Percentiles rank a stretch among this genome's conserved stretches.
phyloP scores from a whole-genome alignment of 1,140 invertebrate genomes.

The Lepidurus packardi region DNA sequence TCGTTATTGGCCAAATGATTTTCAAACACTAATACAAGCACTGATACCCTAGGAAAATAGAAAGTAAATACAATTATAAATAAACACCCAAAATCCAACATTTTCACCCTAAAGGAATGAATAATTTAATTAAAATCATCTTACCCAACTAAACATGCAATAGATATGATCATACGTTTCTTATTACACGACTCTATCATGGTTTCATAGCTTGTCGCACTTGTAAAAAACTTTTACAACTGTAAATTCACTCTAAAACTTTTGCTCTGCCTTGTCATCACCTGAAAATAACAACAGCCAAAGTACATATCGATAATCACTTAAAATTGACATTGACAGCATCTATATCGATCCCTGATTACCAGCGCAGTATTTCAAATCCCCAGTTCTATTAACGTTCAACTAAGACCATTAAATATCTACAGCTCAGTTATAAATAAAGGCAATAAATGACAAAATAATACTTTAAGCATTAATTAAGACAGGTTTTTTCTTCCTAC shows the following conservation, averaged over 20 bases:
- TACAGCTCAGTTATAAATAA: too few relatives aligned
- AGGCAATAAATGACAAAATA: too few relatives aligned
- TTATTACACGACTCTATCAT: slow-evolving; percentile 33
- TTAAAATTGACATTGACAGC: too few relatives aligned
- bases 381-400: too few relatives aligned
- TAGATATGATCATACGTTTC: slow-evolving; percentile 32
- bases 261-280: neutral
- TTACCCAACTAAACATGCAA: slow-evolving; percentile 33
- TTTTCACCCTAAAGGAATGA: neutral
- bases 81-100: neutral
- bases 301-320: too few relatives aligned
- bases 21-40: slow-evolving; percentile 29
- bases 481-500: too few relatives aligned
- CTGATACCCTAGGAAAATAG: slow-evolving; percentile 25
- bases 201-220: neutral
- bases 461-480: too few relatives aligned
- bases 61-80: neutral
- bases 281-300: neutral
- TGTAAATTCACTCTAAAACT: neutral
- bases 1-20: slow-evolving; percentile 29
- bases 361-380: too few relatives aligned
- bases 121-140: neutral
- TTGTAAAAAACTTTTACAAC: neutral
- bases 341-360: too few relatives aligned
- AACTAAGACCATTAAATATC: too few relatives aligned